Percentiles rank a stretch among this genome's conserved stretches.
Evolutionary conservation across 2,113 vertebrate species (phyloP).

Genomic region (Corydoras sp.): DNA sequence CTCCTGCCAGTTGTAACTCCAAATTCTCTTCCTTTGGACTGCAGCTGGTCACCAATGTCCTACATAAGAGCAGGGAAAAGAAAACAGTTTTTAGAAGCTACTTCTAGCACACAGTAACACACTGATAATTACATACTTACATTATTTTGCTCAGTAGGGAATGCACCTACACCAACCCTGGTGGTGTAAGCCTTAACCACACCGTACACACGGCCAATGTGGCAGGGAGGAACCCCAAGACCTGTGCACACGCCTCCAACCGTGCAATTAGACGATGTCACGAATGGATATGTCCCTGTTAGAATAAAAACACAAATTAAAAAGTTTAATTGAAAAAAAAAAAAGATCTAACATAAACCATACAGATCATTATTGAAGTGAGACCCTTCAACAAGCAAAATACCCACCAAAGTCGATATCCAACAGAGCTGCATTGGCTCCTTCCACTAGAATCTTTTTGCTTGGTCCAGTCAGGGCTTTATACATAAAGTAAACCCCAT

Average conservation of each 20-base stretch:
- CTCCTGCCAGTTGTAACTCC: constrained; percentile 77
- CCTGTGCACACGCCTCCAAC: constrained; percentile 78
- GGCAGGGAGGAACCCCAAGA: constrained; percentile 66
- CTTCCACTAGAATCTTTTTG: constrained; percentile 78
- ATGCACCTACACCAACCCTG: constrained; percentile 71
- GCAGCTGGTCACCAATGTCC: constrained; percentile 69
- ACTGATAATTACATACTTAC: constrained; percentile 54
- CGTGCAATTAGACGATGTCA: constrained; percentile 74
- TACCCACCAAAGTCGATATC: constrained; percentile 76
- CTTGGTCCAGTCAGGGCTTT: constrained; percentile 68
- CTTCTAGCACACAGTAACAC: background rate
- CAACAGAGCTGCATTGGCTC: constrained; percentile 73
- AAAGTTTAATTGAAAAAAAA: too few species aligned
- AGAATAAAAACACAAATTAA: background rate
- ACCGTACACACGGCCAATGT: constrained; percentile 70
- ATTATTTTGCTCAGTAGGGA: constrained; percentile 73
- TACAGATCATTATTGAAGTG: background rate
- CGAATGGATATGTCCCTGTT: constrained; percentile 73
- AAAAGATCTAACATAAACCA: too few species aligned
- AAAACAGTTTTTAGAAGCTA: background rate
- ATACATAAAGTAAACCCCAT: constrained; percentile 78
- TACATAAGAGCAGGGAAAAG: constrained; percentile 26
- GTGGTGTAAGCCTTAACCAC: constrained; percentile 78
- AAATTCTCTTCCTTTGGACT: constrained; percentile 66
- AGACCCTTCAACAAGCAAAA: background rate